Conservation (phyloP, 2,797 vertebrate genomes). For the Liasis olivaceus region DNA sequence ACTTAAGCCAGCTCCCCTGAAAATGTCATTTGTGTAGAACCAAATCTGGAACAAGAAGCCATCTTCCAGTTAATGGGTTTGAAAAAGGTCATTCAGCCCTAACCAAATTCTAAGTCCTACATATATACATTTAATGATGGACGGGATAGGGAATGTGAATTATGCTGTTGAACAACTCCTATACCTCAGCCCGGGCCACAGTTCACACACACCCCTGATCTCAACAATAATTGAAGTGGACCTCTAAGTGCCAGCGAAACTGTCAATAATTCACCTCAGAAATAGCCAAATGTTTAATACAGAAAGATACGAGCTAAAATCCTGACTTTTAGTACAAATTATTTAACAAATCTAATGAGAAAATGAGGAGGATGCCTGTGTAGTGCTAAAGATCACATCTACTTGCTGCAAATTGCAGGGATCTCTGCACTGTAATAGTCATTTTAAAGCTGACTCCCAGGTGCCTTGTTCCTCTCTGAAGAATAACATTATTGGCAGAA, state of each 20-base stretch:
- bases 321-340: background rate
- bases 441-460: background rate
- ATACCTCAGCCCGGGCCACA: background rate
- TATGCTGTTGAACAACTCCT: background rate
- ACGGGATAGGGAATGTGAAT: background rate
- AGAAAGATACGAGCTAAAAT: background rate
- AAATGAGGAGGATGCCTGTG: background rate
- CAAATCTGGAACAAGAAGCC: constrained; percentile 81
- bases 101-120: background rate
- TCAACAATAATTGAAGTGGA: background rate
- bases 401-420: too few species aligned
- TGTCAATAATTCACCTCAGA: background rate
- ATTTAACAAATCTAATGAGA: background rate
- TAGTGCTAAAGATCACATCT: background rate
- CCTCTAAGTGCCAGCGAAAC: too few species aligned
- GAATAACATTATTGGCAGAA: too few species aligned
- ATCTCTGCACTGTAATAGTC: too few species aligned
- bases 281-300: background rate
- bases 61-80: constrained; percentile 8
- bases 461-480: too few species aligned
- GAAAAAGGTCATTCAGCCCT: background rate
- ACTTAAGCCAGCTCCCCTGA: constrained; percentile 82
- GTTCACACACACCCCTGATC: background rate
- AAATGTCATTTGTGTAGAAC: constrained; percentile 94
- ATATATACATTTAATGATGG: background rate